These are phyloP conservation scores for Enteromius thamalakanensis DNA, from an alignment of 2,797 vertebrate genomes.

Conservation along the genomic window DNA sequence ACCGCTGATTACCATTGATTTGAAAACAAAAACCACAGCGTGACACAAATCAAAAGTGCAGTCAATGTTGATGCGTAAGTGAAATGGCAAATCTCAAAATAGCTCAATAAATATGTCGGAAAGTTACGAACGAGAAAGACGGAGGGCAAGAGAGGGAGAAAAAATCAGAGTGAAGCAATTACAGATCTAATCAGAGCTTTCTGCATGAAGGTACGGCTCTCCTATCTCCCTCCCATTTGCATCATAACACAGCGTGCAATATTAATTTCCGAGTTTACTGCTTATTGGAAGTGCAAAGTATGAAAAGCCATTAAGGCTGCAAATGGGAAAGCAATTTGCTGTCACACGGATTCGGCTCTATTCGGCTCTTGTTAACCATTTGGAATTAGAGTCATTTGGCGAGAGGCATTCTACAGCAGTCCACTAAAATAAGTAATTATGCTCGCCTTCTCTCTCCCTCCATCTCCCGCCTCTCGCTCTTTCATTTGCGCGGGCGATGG, in stretches of 20 bases:
- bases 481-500: constrained; percentile 72
- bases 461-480: constrained; percentile 62
- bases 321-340: constrained; percentile 87
- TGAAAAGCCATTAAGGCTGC: constrained; percentile 84
- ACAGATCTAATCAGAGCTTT: constrained; percentile 83
- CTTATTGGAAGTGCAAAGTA: constrained; percentile 85
- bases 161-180: constrained; percentile 78
- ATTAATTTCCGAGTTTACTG: constrained; percentile 87
- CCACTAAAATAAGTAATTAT: constrained; percentile 87
- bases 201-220: constrained; percentile 77
- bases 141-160: constrained; percentile 35
- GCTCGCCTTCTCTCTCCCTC: constrained; percentile 71
- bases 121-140: constrained; percentile 61
- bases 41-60: constrained; percentile 64
- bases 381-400: constrained; percentile 87
- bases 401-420: constrained; percentile 82
- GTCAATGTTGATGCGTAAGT: constrained; percentile 63
- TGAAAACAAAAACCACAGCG: constrained; percentile 66
- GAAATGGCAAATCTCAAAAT: constrained; percentile 66
- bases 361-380: constrained; percentile 88
- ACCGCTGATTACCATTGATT: constrained; percentile 72
- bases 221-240: constrained; percentile 80
- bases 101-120: constrained; percentile 71
- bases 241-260: constrained; percentile 85
- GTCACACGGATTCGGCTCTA: constrained; percentile 82